These are phyloP conservation scores for Drosophila antonietae DNA, from an alignment of 2,888 invertebrate genomes.

Conservation along the genomic window DNA sequence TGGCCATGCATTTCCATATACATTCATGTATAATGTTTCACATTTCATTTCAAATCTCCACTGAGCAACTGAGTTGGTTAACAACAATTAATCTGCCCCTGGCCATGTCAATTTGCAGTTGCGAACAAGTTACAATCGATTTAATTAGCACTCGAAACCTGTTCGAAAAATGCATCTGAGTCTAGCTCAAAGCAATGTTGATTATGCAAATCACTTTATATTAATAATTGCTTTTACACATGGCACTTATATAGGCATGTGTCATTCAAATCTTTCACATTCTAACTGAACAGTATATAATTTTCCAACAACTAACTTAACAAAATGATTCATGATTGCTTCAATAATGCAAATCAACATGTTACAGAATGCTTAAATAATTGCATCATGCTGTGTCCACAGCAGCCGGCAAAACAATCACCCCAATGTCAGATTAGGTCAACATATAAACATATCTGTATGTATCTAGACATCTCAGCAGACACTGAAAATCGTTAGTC, in stretches of 20 bases:
- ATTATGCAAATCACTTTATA: background rate
- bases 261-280: background rate
- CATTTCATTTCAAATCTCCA: background rate
- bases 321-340: background rate
- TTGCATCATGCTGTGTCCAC: slow-evolving; percentile 21
- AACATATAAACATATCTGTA: background rate
- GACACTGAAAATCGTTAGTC: slow-evolving; percentile 11
- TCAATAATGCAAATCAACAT: background rate
- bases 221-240: background rate
- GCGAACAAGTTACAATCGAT: background rate
- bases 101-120: background rate
- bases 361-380: slow-evolving; percentile 12
- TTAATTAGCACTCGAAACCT: background rate
- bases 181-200: background rate
- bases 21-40: background rate
- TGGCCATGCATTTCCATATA: background rate
- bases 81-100: background rate
- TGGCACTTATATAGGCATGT: too few relatives aligned
- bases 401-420: slow-evolving; percentile 18
- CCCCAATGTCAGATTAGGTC: slow-evolving; percentile 1
- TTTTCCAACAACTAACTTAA: too few relatives aligned
- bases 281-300: background rate
- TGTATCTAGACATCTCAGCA: background rate
- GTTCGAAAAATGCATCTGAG: background rate
- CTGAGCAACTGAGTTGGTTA: background rate